A percentile compares a stretch with the other conserved stretches of the same genome.
These are phyloP conservation scores for Centropus bengalensis DNA, from an alignment of 2,113 vertebrate species.

Conservation along the genomic window DNA sequence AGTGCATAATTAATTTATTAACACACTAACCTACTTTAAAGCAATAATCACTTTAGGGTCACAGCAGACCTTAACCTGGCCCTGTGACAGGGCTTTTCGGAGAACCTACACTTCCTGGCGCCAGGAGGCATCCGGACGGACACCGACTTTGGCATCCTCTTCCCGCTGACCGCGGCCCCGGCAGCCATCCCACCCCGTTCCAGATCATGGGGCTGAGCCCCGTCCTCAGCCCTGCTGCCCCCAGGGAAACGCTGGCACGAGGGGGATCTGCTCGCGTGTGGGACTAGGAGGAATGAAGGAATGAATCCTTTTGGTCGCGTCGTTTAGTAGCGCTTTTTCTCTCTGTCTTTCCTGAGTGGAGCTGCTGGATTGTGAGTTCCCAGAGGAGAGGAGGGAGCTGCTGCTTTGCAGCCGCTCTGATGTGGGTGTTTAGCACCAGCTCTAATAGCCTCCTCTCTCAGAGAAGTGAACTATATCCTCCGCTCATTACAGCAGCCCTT, in stretches of 20 bases:
- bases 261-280: fast-evolving
- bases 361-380: not conserved
- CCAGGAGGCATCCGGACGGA: fast-evolving
- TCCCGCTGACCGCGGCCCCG: fast-evolving
- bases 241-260: fast-evolving
- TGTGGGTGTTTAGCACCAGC: constrained; percentile 60
- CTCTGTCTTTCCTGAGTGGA: not conserved
- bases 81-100: not conserved
- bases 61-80: constrained; percentile 6
- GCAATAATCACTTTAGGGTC: constrained; percentile 43
- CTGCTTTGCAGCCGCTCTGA: constrained; percentile 2
- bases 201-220: not conserved
- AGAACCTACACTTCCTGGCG: not conserved
- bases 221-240: not conserved
- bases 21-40: constrained; percentile 68
- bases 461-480: constrained; percentile 54
- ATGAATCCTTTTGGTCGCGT: not conserved
- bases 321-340: not conserved
- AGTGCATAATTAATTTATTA: constrained; percentile 62
- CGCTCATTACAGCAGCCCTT: constrained; percentile 56
- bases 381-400: constrained; percentile 34
- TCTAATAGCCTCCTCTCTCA: constrained; percentile 66
- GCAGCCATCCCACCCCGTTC: fast-evolving
- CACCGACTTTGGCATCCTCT: fast-evolving
- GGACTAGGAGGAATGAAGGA: not conserved